Percentiles rank a stretch among this genome's conserved stretches.
Evolutionary conservation across 2,113 vertebrate species (phyloP).

Genomic region (Sprattus sprattus): DNA sequence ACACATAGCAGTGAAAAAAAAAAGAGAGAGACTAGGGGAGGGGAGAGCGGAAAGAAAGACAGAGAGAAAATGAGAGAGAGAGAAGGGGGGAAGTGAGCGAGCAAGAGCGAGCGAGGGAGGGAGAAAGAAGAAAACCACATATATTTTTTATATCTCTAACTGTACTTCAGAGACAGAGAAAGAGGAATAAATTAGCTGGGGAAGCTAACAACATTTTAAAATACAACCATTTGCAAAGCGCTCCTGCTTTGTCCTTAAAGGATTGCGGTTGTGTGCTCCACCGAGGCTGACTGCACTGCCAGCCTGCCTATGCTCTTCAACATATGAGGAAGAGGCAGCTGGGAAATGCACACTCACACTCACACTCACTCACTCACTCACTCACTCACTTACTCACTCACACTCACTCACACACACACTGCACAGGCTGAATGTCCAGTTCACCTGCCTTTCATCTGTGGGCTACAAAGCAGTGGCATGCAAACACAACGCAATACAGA

Average conservation of each 20-base stretch:
- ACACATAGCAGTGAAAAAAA: slow-evolving; percentile 70
- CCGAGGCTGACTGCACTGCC: slow-evolving; percentile 54
- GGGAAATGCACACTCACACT: not conserved
- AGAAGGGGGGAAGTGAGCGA: slow-evolving; percentile 36
- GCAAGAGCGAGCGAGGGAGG: slow-evolving; percentile 59
- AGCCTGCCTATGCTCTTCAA: slow-evolving; percentile 1
- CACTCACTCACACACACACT: slow-evolving; percentile 5
- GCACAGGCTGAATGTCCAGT: not conserved
- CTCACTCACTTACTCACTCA: too few species aligned
- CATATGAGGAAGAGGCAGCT: not conserved
- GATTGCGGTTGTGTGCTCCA: slow-evolving; percentile 53
- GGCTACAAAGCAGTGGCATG: not conserved
- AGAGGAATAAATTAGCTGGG: slow-evolving; percentile 61
- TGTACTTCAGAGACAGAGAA: slow-evolving; percentile 26
- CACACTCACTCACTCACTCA: not conserved
- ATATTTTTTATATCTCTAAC: slow-evolving; percentile 22
- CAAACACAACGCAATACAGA: not conserved
- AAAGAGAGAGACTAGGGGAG: not conserved
- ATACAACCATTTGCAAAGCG: slow-evolving; percentile 58
- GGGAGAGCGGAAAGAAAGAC: slow-evolving; percentile 46
- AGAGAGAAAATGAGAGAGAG: slow-evolving; percentile 46
- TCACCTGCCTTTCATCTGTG: not conserved
- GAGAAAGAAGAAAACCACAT: slow-evolving; percentile 31
- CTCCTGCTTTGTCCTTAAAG: slow-evolving; percentile 62
- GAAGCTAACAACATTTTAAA: slow-evolving; percentile 67